Evolutionary conservation across 2,113 vertebrate genomes (phyloP).

Genomic region (Scophthalmus maximus): DNA sequence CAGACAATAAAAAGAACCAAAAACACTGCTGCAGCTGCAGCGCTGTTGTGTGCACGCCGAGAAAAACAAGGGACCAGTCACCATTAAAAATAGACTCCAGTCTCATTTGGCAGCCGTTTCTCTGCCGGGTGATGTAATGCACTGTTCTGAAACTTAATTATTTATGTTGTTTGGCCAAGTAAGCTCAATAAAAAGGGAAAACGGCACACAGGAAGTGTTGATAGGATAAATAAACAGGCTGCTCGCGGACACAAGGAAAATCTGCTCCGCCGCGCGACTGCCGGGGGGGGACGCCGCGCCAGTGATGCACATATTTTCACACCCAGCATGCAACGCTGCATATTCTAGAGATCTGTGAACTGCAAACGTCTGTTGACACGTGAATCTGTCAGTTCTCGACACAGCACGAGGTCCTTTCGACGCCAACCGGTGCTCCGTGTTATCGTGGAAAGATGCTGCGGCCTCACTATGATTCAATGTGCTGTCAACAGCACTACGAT

Average conservation of each 20-base stretch:
- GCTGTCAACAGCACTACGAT: neutral
- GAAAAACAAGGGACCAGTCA: slow-evolving; percentile 11
- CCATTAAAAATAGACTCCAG: slow-evolving; percentile 46
- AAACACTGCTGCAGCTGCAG: slow-evolving; percentile 36
- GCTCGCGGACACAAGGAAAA: slow-evolving; percentile 34
- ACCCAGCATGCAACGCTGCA: slow-evolving; percentile 62
- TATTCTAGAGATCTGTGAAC: slow-evolving; percentile 65
- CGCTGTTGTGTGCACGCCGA: neutral
- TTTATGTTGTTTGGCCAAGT: slow-evolving; percentile 63
- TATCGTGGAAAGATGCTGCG: neutral
- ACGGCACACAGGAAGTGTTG: slow-evolving; percentile 37
- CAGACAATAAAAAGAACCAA: neutral
- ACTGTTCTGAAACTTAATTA: slow-evolving; percentile 61
- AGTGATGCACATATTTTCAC: slow-evolving; percentile 66
- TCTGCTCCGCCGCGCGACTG: slow-evolving; percentile 46
- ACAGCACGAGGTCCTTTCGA: slow-evolving; percentile 15
- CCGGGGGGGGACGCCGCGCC: slow-evolving; percentile 3
- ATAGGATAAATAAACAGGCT: slow-evolving; percentile 48
- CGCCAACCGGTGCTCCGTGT: slow-evolving; percentile 30
- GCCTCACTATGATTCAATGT: neutral
- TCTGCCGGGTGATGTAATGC: slow-evolving; percentile 33
- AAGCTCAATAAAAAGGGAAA: slow-evolving; percentile 18
- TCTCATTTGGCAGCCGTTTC: slow-evolving; percentile 27
- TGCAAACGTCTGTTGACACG: slow-evolving; percentile 70
- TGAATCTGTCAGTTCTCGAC: slow-evolving; percentile 64